A percentile compares a stretch with the other conserved stretches of the same genome.
These are phyloP conservation scores for Tapirus indicus DNA, from an alignment of 2,797 vertebrate genomes.

Conservation along the genomic window DNA sequence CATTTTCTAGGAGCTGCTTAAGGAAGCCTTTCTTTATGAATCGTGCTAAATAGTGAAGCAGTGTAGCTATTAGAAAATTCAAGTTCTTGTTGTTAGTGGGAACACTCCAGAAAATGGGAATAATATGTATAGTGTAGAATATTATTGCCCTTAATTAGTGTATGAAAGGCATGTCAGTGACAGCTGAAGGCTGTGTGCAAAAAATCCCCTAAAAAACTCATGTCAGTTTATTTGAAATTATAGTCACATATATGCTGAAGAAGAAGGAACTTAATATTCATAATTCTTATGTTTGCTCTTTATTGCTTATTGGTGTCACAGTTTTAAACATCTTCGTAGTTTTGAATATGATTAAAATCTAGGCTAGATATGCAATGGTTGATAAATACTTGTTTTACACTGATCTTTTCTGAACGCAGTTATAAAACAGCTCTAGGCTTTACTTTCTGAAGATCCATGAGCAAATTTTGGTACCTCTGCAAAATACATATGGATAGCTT, in stretches of 20 bases:
- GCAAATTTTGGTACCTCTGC: neutral
- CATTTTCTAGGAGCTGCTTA: constrained; percentile 1
- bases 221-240: constrained; percentile 46
- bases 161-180: neutral
- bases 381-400: constrained; percentile 14
- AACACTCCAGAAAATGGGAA: neutral
- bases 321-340: constrained; percentile 27
- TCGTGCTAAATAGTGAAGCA: neutral
- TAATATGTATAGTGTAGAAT: neutral
- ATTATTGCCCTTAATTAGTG: neutral
- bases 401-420: neutral
- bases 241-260: neutral
- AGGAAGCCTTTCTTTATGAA: constrained; percentile 21
- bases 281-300: neutral
- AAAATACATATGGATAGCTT: neutral
- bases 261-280: constrained; percentile 16
- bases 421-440: neutral
- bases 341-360: constrained; percentile 45
- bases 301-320: neutral
- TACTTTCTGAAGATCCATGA: neutral
- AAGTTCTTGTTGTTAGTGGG: constrained; percentile 28
- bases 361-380: neutral
- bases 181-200: neutral
- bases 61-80: neutral
- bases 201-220: neutral